Base-by-base conservation (phyloP, 2,797 vertebrate species). In the Mionectes olivaceus region DNA sequence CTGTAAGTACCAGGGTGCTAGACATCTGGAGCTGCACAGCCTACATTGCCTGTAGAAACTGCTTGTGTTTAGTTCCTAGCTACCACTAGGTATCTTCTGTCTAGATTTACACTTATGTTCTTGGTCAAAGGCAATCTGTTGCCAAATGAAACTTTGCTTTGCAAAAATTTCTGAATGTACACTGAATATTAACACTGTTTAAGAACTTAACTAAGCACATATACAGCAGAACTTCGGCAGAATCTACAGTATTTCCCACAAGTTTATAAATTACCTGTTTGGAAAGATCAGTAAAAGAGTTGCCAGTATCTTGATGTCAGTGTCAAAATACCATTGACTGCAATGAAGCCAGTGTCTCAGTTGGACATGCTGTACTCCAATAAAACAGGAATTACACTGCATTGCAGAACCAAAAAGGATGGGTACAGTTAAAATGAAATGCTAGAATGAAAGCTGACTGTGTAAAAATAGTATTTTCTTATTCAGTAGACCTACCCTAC, bases 361-460 rank as follows among this genome's bases (percentile, higher is more conserved):
- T 46, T 63, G 71, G 74, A 78, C 57, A 56, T 33, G 47, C 59
- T 89, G 63, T 84, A 69, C 75, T 95, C 63, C 52, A 77, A 28
- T 81, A 96, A 93, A 92, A 88, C 6, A 84, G 49, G 77, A 70
- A 94, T 91, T 86, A 93, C 74, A 87, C 83, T 94, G 89, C 85
- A 88, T 30, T 86, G 80, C 92, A 96, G 91, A 94, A 91, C 63
- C 84, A 75, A 89, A 91, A 93, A 77, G 33, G 50, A 90, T 35
- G 69, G 78, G 28, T 50, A 77, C 74, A 78, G 84, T 85, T 68
- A 95, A 87, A 94, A 93, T 10, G 12, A 80, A 92, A 85, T 10
- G 18, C 47, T 50, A 86, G 63, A 82, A 65, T 76, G 47, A 90
- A 91, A 91, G 70, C 55, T 91, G 87, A 88, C 69, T 39, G 39